Evolutionary conservation across 2,113 vertebrate species (phyloP).

Genomic region (Mirounga angustirostris): DNA sequence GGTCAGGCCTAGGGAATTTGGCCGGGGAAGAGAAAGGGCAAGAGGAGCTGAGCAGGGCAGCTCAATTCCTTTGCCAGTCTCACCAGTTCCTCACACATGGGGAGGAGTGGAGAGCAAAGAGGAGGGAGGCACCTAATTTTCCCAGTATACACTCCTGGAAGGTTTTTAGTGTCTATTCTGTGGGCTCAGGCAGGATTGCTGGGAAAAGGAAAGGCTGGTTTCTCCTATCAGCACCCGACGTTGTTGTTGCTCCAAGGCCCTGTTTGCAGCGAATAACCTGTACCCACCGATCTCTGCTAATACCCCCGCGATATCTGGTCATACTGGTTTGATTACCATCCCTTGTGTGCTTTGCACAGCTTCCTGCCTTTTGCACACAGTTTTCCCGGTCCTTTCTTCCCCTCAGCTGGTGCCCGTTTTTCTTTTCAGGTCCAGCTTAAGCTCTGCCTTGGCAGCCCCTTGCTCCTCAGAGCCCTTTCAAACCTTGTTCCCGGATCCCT

Average conservation of each 20-base stretch:
- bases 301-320: not conserved
- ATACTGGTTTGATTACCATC: not conserved
- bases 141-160: not conserved
- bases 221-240: not conserved
- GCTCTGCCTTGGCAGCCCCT: not conserved
- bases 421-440: not conserved
- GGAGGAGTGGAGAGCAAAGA: not conserved
- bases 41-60: not conserved
- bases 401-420: not conserved
- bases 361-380: not conserved
- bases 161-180: not conserved
- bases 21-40: not conserved
- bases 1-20: not conserved
- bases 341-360: not conserved
- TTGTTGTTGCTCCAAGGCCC: not conserved
- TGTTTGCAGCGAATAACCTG: not conserved
- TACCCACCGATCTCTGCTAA: not conserved
- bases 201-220: not conserved
- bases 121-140: not conserved
- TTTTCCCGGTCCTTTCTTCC: too few relatives aligned
- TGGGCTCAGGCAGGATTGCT: not conserved
- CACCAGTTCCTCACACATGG: not conserved
- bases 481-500: not conserved
- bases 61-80: not conserved
- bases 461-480: not conserved